Percentiles rank a stretch among this genome's conserved stretches.
phyloP scores from a whole-genome alignment of 2,113 vertebrate genomes.

The Indri indri region DNA sequence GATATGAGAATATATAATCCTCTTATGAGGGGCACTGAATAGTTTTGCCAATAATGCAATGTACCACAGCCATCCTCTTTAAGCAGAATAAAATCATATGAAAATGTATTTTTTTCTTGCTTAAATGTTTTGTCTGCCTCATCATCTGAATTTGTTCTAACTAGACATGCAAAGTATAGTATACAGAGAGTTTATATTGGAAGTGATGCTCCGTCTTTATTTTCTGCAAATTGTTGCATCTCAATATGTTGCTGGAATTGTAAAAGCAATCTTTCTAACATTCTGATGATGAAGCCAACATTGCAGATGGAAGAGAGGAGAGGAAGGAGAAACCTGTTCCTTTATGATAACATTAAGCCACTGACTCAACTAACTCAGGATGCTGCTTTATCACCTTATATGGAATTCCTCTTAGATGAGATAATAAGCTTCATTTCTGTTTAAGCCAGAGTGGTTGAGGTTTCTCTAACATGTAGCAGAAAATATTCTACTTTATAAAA shows the following conservation, averaged over 20 bases:
- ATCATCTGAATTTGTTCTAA: neutral
- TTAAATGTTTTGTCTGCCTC: neutral
- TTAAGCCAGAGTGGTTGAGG: neutral
- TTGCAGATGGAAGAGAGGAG: neutral
- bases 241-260: neutral
- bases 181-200: neutral
- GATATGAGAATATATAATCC: neutral
- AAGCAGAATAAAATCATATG: neutral
- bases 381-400: neutral
- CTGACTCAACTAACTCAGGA: neutral
- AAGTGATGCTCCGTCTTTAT: neutral
- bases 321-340: neutral
- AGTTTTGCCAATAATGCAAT: neutral
- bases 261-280: neutral
- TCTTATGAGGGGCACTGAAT: neutral
- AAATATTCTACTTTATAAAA: neutral
- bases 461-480: neutral
- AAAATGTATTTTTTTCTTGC: neutral
- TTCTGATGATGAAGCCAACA: neutral
- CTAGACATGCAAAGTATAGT: neutral
- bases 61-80: neutral
- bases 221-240: neutral
- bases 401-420: too few species aligned
- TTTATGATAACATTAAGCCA: neutral
- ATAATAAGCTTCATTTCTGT: neutral